Percentiles rank a stretch among this genome's conserved stretches.
Conservation (phyloP, 2,113 vertebrate species). For the Rhineura floridana region DNA sequence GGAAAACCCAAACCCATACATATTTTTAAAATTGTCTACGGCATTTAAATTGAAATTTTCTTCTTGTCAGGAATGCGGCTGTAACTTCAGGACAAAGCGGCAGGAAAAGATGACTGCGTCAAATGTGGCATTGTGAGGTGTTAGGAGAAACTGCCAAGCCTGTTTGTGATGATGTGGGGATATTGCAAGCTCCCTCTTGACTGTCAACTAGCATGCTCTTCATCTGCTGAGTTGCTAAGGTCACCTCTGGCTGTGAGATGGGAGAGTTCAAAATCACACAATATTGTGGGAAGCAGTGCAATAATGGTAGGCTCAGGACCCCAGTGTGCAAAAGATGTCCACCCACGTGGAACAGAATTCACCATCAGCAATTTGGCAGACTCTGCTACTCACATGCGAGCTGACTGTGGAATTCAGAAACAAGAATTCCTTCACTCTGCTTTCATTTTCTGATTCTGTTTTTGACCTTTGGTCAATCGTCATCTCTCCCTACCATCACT, state of each 20-base stretch:
- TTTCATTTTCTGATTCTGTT: conserved; percentile 1
- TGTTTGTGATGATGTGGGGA: conserved; percentile 44
- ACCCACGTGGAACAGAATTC: conserved; percentile 11
- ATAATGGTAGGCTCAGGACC: conserved; percentile 23
- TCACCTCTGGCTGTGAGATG: conserved; percentile 59
- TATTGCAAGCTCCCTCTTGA: conserved; percentile 57
- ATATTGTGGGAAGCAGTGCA: conserved; percentile 24
- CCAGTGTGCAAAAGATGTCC: not conserved
- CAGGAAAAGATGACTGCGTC: not conserved
- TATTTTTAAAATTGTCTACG: conserved; percentile 29
- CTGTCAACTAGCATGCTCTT: conserved; percentile 34
- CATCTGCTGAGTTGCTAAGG: conserved; percentile 61
- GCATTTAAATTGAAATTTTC: conserved; percentile 18
- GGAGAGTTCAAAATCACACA: conserved; percentile 60
- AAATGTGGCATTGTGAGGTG: conserved; percentile 33
- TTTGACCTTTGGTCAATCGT: conserved; percentile 28
- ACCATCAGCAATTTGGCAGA: not conserved
- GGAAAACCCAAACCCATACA: conserved; percentile 4
- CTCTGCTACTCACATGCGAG: not conserved
- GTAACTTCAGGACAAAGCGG: conserved; percentile 28
- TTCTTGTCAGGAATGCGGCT: not conserved
- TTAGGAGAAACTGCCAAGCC: conserved; percentile 34
- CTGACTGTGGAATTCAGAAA: conserved; percentile 17
- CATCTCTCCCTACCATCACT: not conserved
- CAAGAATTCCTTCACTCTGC: not conserved